A percentile compares a stretch with the other conserved stretches of the same genome.
Evolutionary conservation across 2,113 vertebrate species (phyloP).

Genomic region (Campylomormyrus numenius): DNA sequence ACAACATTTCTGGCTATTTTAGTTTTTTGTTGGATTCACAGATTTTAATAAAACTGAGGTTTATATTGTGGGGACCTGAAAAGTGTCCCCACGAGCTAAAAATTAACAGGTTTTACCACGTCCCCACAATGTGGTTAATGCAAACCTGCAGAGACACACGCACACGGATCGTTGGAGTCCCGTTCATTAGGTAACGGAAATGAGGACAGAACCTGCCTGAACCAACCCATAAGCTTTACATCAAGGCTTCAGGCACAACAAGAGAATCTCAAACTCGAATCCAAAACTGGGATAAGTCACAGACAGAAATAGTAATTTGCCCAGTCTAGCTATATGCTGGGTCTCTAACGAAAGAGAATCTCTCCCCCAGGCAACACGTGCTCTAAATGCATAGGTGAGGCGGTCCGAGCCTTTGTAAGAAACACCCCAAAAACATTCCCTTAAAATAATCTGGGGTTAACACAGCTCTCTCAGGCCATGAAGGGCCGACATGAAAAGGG

Average conservation of each 20-base stretch:
- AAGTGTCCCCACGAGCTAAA: neutral
- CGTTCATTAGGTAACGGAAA: neutral
- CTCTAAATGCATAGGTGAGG: neutral
- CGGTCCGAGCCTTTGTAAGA: neutral
- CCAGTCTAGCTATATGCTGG: neutral
- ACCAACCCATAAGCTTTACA: neutral
- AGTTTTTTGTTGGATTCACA: neutral
- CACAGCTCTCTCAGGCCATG: neutral
- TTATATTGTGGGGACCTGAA: neutral
- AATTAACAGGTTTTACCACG: neutral
- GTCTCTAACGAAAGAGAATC: neutral
- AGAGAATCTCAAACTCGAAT: neutral
- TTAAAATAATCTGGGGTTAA: neutral
- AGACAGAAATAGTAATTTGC: neutral
- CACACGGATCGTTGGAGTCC: neutral
- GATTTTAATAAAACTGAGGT: neutral
- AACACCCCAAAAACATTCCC: neutral
- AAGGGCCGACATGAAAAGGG: neutral
- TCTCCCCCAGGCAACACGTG: neutral
- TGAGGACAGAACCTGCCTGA: neutral
- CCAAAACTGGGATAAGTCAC: neutral
- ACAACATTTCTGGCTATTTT: neutral
- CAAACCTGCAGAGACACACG: neutral
- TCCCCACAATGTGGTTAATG: neutral
- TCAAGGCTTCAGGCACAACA: neutral